Base-by-base conservation (phyloP, 2,797 vertebrate species). In the Odontamblyopus rebecca region DNA sequence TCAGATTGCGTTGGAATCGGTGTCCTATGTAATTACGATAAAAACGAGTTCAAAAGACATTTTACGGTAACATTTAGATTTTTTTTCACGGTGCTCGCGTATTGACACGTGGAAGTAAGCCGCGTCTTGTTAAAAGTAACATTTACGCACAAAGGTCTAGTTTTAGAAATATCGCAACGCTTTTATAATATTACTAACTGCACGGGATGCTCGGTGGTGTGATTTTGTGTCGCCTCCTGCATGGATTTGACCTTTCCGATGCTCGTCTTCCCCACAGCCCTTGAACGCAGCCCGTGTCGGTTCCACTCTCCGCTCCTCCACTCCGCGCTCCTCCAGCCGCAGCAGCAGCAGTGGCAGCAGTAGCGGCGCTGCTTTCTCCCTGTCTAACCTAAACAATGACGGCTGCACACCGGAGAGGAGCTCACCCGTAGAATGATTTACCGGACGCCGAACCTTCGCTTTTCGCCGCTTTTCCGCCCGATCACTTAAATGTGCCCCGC, bases 331-430 rank as follows among this genome's bases (percentile, higher is more conserved):
- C 63, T 27, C 8, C 61, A 26, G 61, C 59, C 29, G 59, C 81
- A 41, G 82, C 77, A 67, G 82, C 75, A 54, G 81, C 72, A 16
- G 85, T 74, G 59, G 79, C 73, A 7, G 68, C 74, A 4, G 82
- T 72, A n/a, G 75, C 74, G 15, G 77, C 69, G 41, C 81, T 75
- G 79, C 85, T 83, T 81, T 90, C 85, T 87, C 88, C 84, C 81
- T 69, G 71, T 85, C 90, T 74, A 82, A 93, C 93, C 91, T 84
- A 95, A 96, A 97, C 96, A 97, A 97, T 97, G 96, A 92, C 88
- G 87, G 53, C 88, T 72, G 80, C 90, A 68, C 82, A 86, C 86
- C 84, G 86, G 84, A 88, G 91, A 74, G 88, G 74, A 83, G 85
- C 90, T 76, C 89, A 51, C 77, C 86, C 78, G 4, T 91, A 92